These are phyloP conservation scores for Pangasius djambal DNA, from an alignment of 2,797 vertebrate genomes.

Conservation along the genomic window DNA sequence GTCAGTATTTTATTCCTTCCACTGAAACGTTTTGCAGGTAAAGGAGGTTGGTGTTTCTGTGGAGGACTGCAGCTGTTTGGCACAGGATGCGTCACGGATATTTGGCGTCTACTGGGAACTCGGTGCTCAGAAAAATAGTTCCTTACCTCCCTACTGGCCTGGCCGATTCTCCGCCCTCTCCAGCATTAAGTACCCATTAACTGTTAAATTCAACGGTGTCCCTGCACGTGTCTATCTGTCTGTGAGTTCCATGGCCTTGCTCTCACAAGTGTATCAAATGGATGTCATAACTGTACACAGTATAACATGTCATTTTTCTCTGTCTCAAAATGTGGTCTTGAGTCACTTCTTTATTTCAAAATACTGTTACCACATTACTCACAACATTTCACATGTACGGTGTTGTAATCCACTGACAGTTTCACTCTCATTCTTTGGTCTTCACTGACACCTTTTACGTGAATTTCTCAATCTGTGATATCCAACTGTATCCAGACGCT, in stretches of 20 bases:
- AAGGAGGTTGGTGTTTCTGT: conserved; percentile 78
- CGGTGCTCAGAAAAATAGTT: conserved; percentile 61
- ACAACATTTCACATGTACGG: neutral
- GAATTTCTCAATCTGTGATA: conserved; percentile 1
- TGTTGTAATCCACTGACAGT: conserved; percentile 27
- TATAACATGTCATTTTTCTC: conserved; percentile 6
- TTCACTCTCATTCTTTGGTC: neutral
- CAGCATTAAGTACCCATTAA: conserved; percentile 73
- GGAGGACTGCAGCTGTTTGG: conserved; percentile 81
- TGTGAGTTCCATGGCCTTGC: conserved; percentile 69
- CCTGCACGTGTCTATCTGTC: conserved; percentile 78
- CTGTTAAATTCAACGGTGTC: conserved; percentile 75
- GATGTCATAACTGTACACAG: conserved; percentile 16
- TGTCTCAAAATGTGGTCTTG: conserved; percentile 22
- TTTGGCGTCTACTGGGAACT: conserved; percentile 77
- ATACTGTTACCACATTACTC: conserved; percentile 14
- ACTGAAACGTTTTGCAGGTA: conserved; percentile 65
- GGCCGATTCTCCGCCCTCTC: conserved; percentile 73
- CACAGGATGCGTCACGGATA: conserved; percentile 73
- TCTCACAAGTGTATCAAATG: conserved; percentile 43
- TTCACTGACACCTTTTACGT: conserved; percentile 26
- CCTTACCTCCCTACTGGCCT: conserved; percentile 74
- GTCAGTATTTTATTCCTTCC: conserved; percentile 8
- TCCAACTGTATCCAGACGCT: neutral
- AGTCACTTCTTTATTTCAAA: conserved; percentile 19